A percentile compares a stretch with the other conserved stretches of the same genome.
phyloP scores from a whole-genome alignment of 2,888 invertebrate species.

The Junonia oenone region DNA sequence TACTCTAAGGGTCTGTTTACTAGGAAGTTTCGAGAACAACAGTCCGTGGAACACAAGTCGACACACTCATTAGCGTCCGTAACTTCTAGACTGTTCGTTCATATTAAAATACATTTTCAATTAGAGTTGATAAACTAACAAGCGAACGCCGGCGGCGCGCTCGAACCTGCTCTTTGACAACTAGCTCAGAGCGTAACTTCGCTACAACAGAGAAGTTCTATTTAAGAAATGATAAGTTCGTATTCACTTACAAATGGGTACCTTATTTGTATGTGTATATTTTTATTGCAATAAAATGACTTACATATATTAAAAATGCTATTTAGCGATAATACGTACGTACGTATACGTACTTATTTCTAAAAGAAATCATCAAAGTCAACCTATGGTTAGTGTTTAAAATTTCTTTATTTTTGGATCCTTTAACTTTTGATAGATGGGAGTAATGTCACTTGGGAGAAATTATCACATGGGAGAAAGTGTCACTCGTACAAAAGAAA shows the following conservation, averaged over 20 bases:
- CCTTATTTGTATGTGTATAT: not conserved
- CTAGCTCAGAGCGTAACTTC: not conserved
- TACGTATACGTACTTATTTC: too few relatives aligned
- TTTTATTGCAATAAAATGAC: too few relatives aligned
- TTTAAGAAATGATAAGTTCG: not conserved
- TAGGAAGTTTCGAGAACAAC: not conserved
- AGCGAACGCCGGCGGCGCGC: constrained; percentile 3
- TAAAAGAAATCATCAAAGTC: too few relatives aligned
- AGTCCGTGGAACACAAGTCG: not conserved
- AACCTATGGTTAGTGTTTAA: too few relatives aligned
- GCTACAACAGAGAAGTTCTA: not conserved
- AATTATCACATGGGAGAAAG: too few relatives aligned
- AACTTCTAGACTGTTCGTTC: not conserved
- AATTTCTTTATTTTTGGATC: too few relatives aligned
- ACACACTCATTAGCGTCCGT: not conserved
- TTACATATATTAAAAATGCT: too few relatives aligned
- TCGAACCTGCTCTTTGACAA: not conserved
- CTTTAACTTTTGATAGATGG: too few relatives aligned
- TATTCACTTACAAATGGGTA: not conserved
- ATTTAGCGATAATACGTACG: too few relatives aligned
- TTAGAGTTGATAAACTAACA: constrained; percentile 6
- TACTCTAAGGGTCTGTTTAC: too few relatives aligned
- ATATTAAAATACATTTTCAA: constrained; percentile 2
- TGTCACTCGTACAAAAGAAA: too few relatives aligned
- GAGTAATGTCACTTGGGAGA: too few relatives aligned